A percentile compares a stretch with the other conserved stretches of the same genome.
Conservation (phyloP, 2,888 invertebrate genomes). For the Aphidoletes aphidimyza region DNA sequence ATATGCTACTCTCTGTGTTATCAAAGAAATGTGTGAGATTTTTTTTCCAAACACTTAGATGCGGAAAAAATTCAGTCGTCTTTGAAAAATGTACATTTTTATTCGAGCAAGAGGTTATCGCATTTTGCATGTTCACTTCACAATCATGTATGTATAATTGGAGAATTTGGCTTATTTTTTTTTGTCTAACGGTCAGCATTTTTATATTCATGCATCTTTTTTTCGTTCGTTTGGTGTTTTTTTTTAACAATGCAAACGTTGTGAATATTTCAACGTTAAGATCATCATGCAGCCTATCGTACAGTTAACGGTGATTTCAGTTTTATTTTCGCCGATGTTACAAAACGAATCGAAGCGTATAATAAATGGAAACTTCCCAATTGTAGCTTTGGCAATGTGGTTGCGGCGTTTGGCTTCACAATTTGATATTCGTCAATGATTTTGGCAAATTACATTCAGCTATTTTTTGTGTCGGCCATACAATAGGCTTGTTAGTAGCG, state of each 20-base stretch:
- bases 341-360: background rate
- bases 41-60: background rate
- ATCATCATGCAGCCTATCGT: constrained; percentile 7
- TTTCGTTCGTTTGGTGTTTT: too few species aligned
- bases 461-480: background rate
- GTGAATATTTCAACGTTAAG: background rate
- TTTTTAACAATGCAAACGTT: background rate
- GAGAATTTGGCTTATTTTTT: constrained; percentile 1
- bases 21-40: background rate
- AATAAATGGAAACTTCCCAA: constrained; percentile 24
- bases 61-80: background rate
- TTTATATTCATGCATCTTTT: too few species aligned
- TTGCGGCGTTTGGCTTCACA: background rate
- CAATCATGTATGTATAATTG: background rate
- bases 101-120: background rate
- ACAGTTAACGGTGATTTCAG: constrained; percentile 4
- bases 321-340: background rate
- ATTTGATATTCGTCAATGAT: constrained; percentile 11
- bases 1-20: background rate
- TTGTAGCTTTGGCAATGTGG: background rate
- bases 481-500: constrained; percentile 26
- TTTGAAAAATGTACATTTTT: background rate
- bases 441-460: background rate
- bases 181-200: background rate
- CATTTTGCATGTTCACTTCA: background rate